These are phyloP conservation scores for Pheosia gnoma DNA, from an alignment of 2,888 invertebrate species.

Conservation along the genomic window DNA sequence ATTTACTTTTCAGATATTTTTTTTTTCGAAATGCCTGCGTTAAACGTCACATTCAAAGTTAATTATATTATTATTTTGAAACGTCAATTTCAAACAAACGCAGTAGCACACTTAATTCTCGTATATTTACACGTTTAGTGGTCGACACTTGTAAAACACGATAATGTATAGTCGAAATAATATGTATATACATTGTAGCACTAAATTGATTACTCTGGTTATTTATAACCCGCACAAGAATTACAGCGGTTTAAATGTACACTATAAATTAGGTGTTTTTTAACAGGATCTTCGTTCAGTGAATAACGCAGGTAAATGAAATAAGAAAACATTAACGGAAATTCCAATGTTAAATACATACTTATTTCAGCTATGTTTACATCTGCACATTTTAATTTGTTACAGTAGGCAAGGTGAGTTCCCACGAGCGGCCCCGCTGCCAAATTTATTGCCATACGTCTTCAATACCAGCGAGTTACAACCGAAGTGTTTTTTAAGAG, in stretches of 20 bases:
- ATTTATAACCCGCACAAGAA: not conserved
- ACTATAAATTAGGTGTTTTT: not conserved
- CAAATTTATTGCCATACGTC: slow-evolving; percentile 51
- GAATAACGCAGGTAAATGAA: slow-evolving; percentile 19
- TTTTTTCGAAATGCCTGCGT: slow-evolving; percentile 9
- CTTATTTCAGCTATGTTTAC: slow-evolving; percentile 41
- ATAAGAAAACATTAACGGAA: slow-evolving; percentile 19
- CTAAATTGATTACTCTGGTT: not conserved
- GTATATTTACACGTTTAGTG: not conserved
- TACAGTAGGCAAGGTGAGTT: slow-evolving; percentile 29
- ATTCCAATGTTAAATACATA: slow-evolving; percentile 33
- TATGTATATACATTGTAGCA: not conserved
- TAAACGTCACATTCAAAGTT: slow-evolving; percentile 11
- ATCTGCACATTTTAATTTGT: slow-evolving; percentile 46
- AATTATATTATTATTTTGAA: slow-evolving; percentile 9
- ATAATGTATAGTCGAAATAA: slow-evolving; percentile 2
- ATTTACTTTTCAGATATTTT: not conserved
- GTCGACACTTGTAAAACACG: not conserved
- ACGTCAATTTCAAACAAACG: not conserved
- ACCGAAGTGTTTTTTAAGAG: slow-evolving; percentile 39
- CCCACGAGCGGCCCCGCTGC: slow-evolving; percentile 38
- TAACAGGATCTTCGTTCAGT: not conserved
- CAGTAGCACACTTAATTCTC: not conserved
- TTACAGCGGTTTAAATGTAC: not conserved
- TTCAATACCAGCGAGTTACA: slow-evolving; percentile 28